Base-by-base conservation (phyloP, 2,113 vertebrate genomes). In the Paradoxurus hermaphroditus region DNA sequence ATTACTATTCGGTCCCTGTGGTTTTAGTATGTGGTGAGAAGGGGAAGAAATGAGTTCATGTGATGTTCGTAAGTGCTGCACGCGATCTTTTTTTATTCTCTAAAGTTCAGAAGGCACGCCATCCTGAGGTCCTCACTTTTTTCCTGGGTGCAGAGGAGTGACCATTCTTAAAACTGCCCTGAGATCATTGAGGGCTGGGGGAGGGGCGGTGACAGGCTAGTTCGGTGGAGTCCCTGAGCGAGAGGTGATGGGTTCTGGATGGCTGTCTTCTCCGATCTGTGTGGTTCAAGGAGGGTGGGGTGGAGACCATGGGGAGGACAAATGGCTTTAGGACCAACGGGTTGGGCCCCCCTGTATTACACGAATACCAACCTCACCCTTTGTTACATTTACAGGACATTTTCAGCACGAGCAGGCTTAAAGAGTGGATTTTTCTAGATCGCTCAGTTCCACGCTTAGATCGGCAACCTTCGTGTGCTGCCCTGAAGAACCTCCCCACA, bases 1-100 rank as follows among this genome's bases (percentile, higher is more conserved):
- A 75, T 77, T 96, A 73, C 63, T 87, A 34, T 86, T 89, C 96
- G 87, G 79, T 93, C 92, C 49, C 90, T 87, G 90, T 92, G 41
- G 94, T 95, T 97, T 97, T 67, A 81, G 29, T 39, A 81, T 85
- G 84, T 10, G 93, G 68, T 95, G 39, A 94, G 25, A 92, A 84
- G 53, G 39, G 44, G 31, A 94, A 92, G 44, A 97, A 93, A 97
- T 77, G 56, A 94, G 49, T 41, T 87, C 39, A 41, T 65, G 85
- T 86, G 96, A 83, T 92, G 86, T 82, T 92, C 96, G 75, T 95
- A 93, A 97, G 90, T 90, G 25, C 85, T 97, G 56, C 27, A 72
- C 41, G 21, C 59, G 70, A 73, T 97, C 36, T 92, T 93, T 15
- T 87, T 94, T 96, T 63, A 94, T 59, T 49, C 39, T 98, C 12